A percentile compares a stretch with the other conserved stretches of the same genome.
phyloP scores from a whole-genome alignment of 2,113 vertebrate species.

The Seriola rivoliana region DNA sequence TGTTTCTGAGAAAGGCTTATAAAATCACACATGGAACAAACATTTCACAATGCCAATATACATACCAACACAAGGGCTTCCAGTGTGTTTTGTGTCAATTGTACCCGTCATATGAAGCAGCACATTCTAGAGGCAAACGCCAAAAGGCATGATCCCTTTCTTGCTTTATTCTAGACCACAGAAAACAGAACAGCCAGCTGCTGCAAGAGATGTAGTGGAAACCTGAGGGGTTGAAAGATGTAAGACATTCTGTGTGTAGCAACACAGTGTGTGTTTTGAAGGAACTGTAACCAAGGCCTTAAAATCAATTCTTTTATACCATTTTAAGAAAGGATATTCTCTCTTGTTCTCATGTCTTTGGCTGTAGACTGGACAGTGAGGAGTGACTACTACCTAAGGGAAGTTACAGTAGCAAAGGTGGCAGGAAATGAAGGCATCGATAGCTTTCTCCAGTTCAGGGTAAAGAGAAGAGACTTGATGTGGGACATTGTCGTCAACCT shows the following conservation, averaged over 20 bases:
- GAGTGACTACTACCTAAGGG: background rate
- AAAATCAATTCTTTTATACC: conserved; percentile 22
- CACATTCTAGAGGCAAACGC: background rate
- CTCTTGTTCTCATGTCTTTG: background rate
- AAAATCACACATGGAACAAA: conserved; percentile 25
- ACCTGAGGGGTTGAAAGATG: background rate
- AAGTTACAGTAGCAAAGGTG: background rate
- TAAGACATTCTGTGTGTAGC: conserved; percentile 4
- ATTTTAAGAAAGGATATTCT: background rate
- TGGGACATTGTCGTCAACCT: background rate
- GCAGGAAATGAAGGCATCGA: background rate
- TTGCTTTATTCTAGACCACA: background rate
- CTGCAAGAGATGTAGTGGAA: conserved; percentile 5
- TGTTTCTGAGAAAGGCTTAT: conserved; percentile 17
- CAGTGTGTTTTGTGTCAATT: conserved; percentile 21
- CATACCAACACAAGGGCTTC: conserved; percentile 1
- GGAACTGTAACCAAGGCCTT: background rate
- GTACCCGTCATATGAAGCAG: background rate
- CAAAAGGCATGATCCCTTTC: background rate
- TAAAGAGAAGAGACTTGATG: background rate
- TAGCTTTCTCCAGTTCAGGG: background rate
- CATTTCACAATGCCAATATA: conserved; percentile 11
- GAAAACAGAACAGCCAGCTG: background rate
- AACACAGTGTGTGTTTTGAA: too few species aligned
- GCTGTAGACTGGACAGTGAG: background rate